Evolutionary conservation across 2,113 vertebrate genomes (phyloP), one percentile per base, ranked within the genome.

Genomic region (Erythrocercus mccallii): DNA sequence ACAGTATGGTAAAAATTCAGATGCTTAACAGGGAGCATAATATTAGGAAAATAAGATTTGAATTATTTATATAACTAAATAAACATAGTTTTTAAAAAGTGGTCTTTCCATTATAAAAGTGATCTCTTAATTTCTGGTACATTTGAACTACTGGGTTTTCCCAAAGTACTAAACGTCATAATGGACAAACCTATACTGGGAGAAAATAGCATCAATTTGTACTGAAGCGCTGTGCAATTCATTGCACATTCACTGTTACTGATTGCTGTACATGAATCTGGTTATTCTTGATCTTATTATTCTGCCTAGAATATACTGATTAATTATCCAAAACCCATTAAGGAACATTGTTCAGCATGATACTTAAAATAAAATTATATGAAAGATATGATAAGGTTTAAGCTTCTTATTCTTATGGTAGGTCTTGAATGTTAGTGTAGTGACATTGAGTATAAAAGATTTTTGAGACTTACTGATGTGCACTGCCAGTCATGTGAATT

Each of bases 281-380:
- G 27, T 70, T 93, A 73, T 82, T 85, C 38, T 57, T 1, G 0
- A 15, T 57, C 38, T 73, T 91, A 45, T 54, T 92, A 62, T 83
- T 94, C 79, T 83, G 42, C 37, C 42, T 56, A 56, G 17, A 81
- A 86, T 56, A 90, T 58, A 92, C 27, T 22, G 31, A 93, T 56
- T 86, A 76, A 83, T 88, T 84, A 86, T 50, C 57, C 38, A 87
- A 93, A 94, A 57, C 30, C 16, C 23, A 65, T 72, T 87, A 84
- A 58, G 10, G 44, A 78, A 51, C 38, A 60, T 6, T 27, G 22
- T 48, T 88, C 44, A 81, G 48, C 1, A 8, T 24, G 18, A 25
- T 69, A 60, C 50, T 65, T 89, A 83, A 93, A 82, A 90, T 60
- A 78, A 90, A 94, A 89, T 33, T 60, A 35, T 42, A 73, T 69